Conservation (phyloP, 23 tunicate genomes). For the Trididemnum clinides region DNA sequence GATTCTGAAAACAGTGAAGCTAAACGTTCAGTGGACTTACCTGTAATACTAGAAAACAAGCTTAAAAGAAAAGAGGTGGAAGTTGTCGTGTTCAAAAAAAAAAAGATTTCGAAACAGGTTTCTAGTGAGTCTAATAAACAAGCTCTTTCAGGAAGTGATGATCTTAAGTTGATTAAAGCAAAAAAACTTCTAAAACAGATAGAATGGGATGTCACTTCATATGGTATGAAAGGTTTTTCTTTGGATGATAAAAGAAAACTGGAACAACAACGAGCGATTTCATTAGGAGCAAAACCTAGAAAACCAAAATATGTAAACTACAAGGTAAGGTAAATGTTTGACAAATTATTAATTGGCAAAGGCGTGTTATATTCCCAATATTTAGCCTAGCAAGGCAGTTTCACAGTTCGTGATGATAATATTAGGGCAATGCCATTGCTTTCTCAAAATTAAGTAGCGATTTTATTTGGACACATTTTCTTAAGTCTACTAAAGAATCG, state of each 20-base stretch:
- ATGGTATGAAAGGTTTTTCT: conserved; percentile 63
- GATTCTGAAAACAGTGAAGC: not conserved
- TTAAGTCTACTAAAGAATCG: too few relatives aligned
- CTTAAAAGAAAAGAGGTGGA: conserved; percentile 37
- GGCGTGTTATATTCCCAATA: too few relatives aligned
- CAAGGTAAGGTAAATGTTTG: too few relatives aligned
- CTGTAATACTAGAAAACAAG: not conserved
- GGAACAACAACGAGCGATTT: conserved; percentile 60
- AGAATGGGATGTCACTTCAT: conserved; percentile 61
- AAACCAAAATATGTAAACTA: conserved; percentile 63
- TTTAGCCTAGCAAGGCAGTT: too few relatives aligned
- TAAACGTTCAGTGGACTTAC: not conserved
- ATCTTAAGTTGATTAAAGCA: conserved; percentile 9
- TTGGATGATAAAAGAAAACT: conserved; percentile 63
- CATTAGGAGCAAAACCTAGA: conserved; percentile 79
- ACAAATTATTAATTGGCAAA: too few relatives aligned
- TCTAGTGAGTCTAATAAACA: not conserved
- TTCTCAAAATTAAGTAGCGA: too few relatives aligned
- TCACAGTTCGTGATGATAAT: too few relatives aligned
- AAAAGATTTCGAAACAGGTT: not conserved
- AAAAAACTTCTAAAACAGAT: conserved; percentile 55
- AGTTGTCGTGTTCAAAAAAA: conserved; percentile 45
- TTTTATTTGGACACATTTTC: too few relatives aligned
- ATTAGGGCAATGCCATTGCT: too few relatives aligned
- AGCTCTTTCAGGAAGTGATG: not conserved